These are phyloP conservation scores for Anarsia innoxiella DNA, from an alignment of 2,888 invertebrate species.

Conservation along the genomic window DNA sequence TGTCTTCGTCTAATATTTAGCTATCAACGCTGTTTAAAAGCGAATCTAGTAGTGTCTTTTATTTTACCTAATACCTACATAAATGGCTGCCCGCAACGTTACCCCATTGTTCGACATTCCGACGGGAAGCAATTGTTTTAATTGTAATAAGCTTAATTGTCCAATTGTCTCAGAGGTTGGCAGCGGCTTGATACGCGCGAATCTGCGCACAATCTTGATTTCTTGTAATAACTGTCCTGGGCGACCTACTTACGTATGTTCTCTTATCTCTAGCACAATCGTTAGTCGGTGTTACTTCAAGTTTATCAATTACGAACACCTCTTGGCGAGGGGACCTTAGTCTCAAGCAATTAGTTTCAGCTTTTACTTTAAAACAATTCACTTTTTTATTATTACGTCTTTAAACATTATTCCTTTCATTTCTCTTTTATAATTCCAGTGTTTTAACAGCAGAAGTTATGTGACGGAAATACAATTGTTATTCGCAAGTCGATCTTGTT, in stretches of 20 bases:
- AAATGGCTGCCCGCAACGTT: slow-evolving; percentile 3
- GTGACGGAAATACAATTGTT: slow-evolving; percentile 5
- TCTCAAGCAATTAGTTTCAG: too few relatives aligned
- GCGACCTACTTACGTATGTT: slow-evolving; percentile 10
- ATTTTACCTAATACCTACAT: slow-evolving; percentile 8
- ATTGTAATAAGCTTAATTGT: slow-evolving; percentile 41
- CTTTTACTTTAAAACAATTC: too few relatives aligned
- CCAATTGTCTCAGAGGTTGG: slow-evolving; percentile 37
- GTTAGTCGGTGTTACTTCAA: not conserved
- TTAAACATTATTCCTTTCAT: not conserved
- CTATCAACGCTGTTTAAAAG: too few relatives aligned
- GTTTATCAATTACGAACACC: slow-evolving; percentile 6
- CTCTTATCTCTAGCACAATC: slow-evolving; percentile 6
- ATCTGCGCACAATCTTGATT: slow-evolving; percentile 36
- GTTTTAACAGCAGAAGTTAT: too few relatives aligned
- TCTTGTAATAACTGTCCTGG: slow-evolving; percentile 13
- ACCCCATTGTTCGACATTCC: slow-evolving; percentile 26
- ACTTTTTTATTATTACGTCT: too few relatives aligned
- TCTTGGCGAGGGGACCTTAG: too few relatives aligned
- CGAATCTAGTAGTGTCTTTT: too few relatives aligned
- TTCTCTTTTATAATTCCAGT: not conserved
- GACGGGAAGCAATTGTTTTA: slow-evolving; percentile 33
- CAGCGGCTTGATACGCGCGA: slow-evolving; percentile 30
- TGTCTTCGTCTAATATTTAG: too few relatives aligned
- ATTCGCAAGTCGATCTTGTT: slow-evolving; percentile 26